Conservation (phyloP, 2,888 invertebrate species). For the Hypselothyrea guttata region DNA sequence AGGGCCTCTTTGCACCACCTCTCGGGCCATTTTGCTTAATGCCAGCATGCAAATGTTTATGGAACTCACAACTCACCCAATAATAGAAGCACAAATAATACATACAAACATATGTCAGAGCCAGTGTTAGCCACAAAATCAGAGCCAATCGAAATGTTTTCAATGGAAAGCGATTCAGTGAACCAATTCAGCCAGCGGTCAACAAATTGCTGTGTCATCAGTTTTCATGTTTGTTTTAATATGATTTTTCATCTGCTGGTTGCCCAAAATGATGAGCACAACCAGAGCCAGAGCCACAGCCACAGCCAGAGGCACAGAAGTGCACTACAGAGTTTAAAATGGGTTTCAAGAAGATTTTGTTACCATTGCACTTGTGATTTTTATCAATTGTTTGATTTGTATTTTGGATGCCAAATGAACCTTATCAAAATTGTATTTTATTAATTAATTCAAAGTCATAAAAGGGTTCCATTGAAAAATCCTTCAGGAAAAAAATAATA, state of each 20-base stretch:
- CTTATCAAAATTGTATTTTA: too few relatives aligned
- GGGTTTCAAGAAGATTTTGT: neutral
- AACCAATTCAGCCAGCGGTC: constrained; percentile 40
- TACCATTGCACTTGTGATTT: neutral
- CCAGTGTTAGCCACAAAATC: constrained; percentile 45
- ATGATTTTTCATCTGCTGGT: constrained; percentile 22
- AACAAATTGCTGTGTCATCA: constrained; percentile 35
- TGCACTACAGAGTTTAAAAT: neutral
- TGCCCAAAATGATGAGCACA: neutral
- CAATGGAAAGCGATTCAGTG: constrained; percentile 41
- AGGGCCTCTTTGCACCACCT: too few relatives aligned
- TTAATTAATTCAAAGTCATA: too few relatives aligned
- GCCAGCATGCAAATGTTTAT: constrained; percentile 40
- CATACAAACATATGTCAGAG: constrained; percentile 13
- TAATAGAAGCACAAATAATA: neutral
- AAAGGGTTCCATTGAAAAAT: too few relatives aligned
- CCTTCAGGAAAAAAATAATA: too few relatives aligned
- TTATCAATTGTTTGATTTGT: too few relatives aligned
- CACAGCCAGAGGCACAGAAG: constrained; percentile 18
- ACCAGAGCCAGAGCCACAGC: too few relatives aligned
- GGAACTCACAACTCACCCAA: constrained; percentile 5
- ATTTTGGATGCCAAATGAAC: too few relatives aligned
- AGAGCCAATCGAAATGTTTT: constrained; percentile 34
- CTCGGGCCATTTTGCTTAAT: constrained; percentile 16
- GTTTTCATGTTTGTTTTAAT: constrained; percentile 20